Base-by-base conservation (phyloP, 2,113 vertebrate species). In the Epinephelus lanceolatus region DNA sequence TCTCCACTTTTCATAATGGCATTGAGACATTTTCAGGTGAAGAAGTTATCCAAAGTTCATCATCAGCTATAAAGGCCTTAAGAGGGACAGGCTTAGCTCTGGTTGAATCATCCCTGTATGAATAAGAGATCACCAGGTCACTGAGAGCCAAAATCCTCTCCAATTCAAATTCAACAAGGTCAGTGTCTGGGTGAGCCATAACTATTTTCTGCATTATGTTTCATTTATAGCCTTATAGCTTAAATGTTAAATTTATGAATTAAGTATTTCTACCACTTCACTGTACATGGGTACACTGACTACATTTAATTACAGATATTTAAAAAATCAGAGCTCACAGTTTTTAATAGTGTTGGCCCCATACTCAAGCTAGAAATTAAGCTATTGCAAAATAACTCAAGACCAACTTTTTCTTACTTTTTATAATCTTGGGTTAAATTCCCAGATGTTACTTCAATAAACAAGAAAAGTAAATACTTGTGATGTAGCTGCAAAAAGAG, bases 91-190 rank as follows among this genome's bases (percentile, higher is more conserved):
- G 27, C 63, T 68, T 33, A 70, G 55, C 73, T 84, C 30, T n/a
- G 60, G 47, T 77, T 81, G 71, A 88, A 61, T 85, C 83, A 87
- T 65, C 45, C 49, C 56, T 76, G 33, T 62, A 85, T 91, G 71
- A 93, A 93, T 90, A 91, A 89, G 63, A 86, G 53, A 91, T 90
- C 47, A 71, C 1, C 40, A 59, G 78, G 79, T 90, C 78, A 84
- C 37, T 51, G 18, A 78, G 37, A 85, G 66, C 57, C 78, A 74
- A 78, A 71, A 74, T 65, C 69, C 23, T 80, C n/a, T 63, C 52
- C 56, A 71, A 83, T 86, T 89, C 67, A 72, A 71, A 88, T 87
- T 82, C 60, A 85, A 30, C 65, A 82, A 78, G 86, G 83, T 86
- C 84, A 83, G 7, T 33, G 23, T 59, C 66, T 71, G 49, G 77